Evolutionary conservation across 1,140 invertebrate genomes (phyloP).

Genomic region (Orussus abietinus): DNA sequence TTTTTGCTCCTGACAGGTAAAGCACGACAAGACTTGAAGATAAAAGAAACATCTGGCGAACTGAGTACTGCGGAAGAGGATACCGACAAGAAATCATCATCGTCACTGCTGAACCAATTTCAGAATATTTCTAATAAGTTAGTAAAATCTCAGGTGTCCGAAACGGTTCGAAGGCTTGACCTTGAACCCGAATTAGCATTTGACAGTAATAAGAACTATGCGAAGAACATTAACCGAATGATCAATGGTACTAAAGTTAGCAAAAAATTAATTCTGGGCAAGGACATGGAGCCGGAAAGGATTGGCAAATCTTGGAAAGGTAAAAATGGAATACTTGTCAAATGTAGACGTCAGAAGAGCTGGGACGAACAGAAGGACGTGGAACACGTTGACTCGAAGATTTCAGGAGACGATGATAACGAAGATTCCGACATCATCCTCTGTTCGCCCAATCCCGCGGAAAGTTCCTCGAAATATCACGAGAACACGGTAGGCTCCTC

Average conservation of each 20-base stretch:
- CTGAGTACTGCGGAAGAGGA: neutral
- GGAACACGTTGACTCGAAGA: conserved; percentile 1
- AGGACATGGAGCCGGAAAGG: conserved; percentile 16
- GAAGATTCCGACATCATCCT: conserved; percentile 7
- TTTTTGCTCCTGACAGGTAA: conserved; percentile 27
- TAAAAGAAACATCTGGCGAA: conserved; percentile 15
- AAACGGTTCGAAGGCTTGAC: conserved; percentile 24
- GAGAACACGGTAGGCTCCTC: conserved; percentile 4
- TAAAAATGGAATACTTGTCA: conserved; percentile 26
- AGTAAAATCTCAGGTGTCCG: conserved; percentile 18
- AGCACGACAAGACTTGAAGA: conserved; percentile 21
- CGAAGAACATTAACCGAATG: conserved; percentile 31
- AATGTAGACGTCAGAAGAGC: conserved; percentile 22
- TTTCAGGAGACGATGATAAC: conserved; percentile 1
- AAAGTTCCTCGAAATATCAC: too few relatives aligned
- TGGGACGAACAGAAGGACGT: conserved; percentile 14
- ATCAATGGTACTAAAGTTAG: conserved; percentile 38
- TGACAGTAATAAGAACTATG: conserved; percentile 47
- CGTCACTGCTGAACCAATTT: conserved; percentile 18
- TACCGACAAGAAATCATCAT: conserved; percentile 22
- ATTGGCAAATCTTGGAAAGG: conserved; percentile 20
- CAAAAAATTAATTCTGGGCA: conserved; percentile 29
- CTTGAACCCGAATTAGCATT: conserved; percentile 25
- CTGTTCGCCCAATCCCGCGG: neutral
- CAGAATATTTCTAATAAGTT: conserved; percentile 13